Percentiles rank a stretch among this genome's conserved stretches.
Evolutionary conservation across 2,888 invertebrate genomes (phyloP).

Genomic region (Nephrotoma appendiculata): DNA sequence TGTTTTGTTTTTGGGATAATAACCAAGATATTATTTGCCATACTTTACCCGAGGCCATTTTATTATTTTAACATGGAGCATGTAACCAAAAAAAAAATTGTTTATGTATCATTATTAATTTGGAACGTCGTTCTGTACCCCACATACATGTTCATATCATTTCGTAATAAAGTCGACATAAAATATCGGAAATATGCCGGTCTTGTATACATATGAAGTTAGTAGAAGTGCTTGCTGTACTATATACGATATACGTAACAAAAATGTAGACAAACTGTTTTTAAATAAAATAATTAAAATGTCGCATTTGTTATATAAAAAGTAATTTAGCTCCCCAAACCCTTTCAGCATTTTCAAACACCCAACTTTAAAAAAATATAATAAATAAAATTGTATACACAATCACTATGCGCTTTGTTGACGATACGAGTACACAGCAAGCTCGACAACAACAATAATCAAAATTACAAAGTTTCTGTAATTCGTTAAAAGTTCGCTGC

Average conservation of each 20-base stretch:
- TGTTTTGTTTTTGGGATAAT: neutral
- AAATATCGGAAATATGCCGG: neutral
- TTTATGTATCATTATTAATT: neutral
- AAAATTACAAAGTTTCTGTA: neutral
- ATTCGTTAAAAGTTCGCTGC: neutral
- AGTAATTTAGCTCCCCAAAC: no score
- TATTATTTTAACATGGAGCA: neutral
- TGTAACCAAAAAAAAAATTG: neutral
- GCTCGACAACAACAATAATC: neutral
- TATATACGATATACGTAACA: neutral
- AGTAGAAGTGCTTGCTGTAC: neutral
- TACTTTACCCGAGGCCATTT: neutral
- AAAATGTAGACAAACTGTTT: neutral
- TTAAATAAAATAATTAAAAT: neutral
- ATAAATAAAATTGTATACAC: neutral
- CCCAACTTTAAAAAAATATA: neutral
- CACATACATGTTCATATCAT: no score
- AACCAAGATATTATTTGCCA: neutral
- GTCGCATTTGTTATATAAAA: neutral
- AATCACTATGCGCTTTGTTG: neutral
- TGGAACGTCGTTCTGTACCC: neutral
- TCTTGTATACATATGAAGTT: neutral
- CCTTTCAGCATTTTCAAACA: no score
- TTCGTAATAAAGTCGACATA: neutral
- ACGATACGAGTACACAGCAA: neutral